Percentiles rank a stretch among this genome's conserved stretches.
These are phyloP conservation scores for Apamea epomidion DNA, from an alignment of 2,888 invertebrate genomes.

Conservation along the genomic window DNA sequence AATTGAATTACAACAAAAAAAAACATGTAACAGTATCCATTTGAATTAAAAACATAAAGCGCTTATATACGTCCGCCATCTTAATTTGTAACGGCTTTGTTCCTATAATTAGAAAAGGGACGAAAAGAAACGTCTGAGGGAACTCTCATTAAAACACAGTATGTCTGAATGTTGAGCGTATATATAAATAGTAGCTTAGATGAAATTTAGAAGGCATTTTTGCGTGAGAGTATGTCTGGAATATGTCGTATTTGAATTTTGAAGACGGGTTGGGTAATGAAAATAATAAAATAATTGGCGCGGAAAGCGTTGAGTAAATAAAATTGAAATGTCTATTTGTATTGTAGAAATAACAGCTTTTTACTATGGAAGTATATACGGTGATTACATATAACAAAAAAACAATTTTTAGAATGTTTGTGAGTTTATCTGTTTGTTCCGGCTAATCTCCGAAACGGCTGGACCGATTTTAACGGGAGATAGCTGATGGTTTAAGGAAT, in stretches of 20 bases:
- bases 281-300: neutral
- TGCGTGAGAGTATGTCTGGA: conserved; percentile 13
- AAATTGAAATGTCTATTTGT: no score
- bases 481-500: no score
- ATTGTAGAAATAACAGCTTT: no score
- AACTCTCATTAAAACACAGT: conserved; percentile 45
- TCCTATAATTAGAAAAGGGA: conserved; percentile 49
- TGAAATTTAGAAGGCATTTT: conserved; percentile 31
- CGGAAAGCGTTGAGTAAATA: neutral
- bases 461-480: no score
- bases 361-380: no score
- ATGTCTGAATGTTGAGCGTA: conserved; percentile 36
- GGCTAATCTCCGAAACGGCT: no score
- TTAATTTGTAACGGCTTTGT: conserved; percentile 44
- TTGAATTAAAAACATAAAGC: conserved; percentile 26
- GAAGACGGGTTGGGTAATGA: neutral
- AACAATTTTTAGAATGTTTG: no score
- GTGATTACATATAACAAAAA: no score
- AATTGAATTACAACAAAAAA: neutral
- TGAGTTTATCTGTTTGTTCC: no score
- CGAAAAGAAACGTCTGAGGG: conserved; percentile 42
- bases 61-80: conserved; percentile 14
- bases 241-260: conserved; percentile 12
- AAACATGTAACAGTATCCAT: conserved; percentile 8
- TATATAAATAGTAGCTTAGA: conserved; percentile 33